Percentiles rank a stretch among this genome's conserved stretches.
Evolutionary conservation across 2,797 vertebrate species (phyloP).

Genomic region (Parotocinclus haroldoi): DNA sequence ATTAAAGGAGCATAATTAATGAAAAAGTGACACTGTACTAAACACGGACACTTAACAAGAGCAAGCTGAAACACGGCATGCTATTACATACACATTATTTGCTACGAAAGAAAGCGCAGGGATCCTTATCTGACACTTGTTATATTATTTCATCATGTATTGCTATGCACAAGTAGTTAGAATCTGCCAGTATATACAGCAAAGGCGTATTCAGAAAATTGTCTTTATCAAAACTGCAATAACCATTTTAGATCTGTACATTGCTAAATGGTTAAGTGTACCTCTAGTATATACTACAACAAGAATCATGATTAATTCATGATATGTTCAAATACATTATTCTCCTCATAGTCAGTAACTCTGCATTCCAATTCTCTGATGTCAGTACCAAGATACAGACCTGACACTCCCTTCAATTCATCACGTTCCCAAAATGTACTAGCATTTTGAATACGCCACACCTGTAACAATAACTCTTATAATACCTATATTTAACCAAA

Average conservation of each 20-base stretch:
- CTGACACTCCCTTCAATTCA: slow-evolving; percentile 43
- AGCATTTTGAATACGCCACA: slow-evolving; percentile 4
- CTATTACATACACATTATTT: too few species aligned
- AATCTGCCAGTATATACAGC: neutral
- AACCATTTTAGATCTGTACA: neutral
- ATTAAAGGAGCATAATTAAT: too few species aligned
- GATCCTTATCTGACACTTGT: too few species aligned
- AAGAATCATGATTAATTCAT: neutral
- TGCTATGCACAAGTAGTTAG: neutral
- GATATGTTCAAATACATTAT: neutral
- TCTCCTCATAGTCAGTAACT: slow-evolving; percentile 36
- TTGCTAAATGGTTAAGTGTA: neutral
- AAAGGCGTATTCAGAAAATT: neutral
- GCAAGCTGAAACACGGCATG: too few species aligned
- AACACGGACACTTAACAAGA: neutral
- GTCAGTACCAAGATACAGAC: slow-evolving; percentile 30
- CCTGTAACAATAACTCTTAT: slow-evolving; percentile 5
- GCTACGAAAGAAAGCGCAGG: too few species aligned
- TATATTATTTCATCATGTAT: neutral
- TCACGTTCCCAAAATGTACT: slow-evolving; percentile 21
- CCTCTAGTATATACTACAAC: too few species aligned
- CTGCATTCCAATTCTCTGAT: slow-evolving; percentile 41
- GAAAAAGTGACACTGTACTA: neutral
- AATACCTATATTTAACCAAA: too few species aligned
- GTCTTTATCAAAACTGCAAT: too few species aligned